Conservation (phyloP, 2,113 vertebrate species). For the Myotis brandtii region DNA sequence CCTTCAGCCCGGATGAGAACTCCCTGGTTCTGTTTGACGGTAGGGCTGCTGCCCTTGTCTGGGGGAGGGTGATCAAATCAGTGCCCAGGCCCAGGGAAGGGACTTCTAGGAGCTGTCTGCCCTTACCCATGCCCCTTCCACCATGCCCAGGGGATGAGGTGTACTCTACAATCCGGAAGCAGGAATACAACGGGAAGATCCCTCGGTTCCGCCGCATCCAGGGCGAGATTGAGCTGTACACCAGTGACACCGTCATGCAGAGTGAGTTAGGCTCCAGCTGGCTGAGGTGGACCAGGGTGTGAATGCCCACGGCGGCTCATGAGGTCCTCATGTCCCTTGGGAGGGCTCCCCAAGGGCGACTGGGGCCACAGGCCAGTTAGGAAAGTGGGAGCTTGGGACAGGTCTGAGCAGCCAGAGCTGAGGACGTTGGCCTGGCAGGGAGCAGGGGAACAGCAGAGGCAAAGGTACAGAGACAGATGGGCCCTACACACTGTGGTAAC, state of each 20-base stretch:
- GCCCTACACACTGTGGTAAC: neutral
- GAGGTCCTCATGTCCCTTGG: neutral
- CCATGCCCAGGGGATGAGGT: conserved; percentile 80
- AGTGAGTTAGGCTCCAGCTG: conserved; percentile 76
- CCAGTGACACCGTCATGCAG: conserved; percentile 86
- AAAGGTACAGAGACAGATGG: neutral
- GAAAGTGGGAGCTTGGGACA: neutral
- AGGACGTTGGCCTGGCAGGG: neutral
- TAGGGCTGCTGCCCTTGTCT: conserved; percentile 51
- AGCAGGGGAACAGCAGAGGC: neutral
- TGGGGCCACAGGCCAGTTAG: neutral
- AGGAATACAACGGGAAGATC: conserved; percentile 85
- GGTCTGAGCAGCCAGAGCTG: neutral
- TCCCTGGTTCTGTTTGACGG: conserved; percentile 83
- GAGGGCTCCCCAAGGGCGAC: neutral
- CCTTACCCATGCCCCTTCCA: neutral
- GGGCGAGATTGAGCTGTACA: conserved; percentile 84
- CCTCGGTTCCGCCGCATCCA: conserved; percentile 86
- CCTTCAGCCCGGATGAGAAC: conserved; percentile 85
- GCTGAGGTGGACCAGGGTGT: neutral
- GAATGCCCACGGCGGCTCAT: neutral
- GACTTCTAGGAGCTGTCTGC: neutral
- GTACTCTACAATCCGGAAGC: conserved; percentile 88
- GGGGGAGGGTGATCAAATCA: neutral
- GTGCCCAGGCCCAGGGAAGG: neutral